These are phyloP conservation scores for Oostethus manadensis DNA, from an alignment of 2,113 vertebrate genomes.

Conservation along the genomic window DNA sequence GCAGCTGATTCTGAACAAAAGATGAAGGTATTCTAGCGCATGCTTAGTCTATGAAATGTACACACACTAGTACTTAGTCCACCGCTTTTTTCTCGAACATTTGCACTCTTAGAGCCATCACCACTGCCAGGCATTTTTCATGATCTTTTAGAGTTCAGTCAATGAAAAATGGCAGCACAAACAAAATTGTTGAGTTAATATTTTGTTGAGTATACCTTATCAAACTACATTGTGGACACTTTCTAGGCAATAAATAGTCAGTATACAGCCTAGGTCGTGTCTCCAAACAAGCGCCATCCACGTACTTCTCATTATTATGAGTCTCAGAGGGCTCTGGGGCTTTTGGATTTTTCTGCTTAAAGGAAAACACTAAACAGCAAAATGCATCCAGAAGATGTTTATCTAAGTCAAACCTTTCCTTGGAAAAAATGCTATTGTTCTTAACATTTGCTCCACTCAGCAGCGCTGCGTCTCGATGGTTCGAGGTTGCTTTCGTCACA, in stretches of 20 bases:
- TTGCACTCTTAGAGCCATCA: too few relatives aligned
- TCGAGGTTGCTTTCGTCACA: constrained; percentile 8
- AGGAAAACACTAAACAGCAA: constrained; percentile 10
- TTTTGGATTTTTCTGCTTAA: neutral
- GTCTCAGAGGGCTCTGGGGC: neutral
- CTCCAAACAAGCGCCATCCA: neutral
- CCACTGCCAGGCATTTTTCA: too few relatives aligned
- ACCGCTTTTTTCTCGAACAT: too few relatives aligned
- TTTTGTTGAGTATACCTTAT: neutral
- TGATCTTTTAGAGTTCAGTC: too few relatives aligned
- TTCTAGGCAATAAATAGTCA: neutral
- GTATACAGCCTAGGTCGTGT: neutral
- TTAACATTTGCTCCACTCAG: constrained; percentile 10
- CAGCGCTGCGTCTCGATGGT: constrained; percentile 6
- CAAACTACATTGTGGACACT: neutral
- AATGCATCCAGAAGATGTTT: constrained; percentile 1
- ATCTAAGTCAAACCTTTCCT: neutral
- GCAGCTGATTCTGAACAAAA: too few relatives aligned
- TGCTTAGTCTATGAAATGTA: too few relatives aligned
- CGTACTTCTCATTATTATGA: neutral
- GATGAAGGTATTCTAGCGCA: too few relatives aligned
- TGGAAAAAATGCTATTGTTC: constrained; percentile 17
- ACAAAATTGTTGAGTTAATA: too few relatives aligned
- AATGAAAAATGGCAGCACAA: too few relatives aligned
- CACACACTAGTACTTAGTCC: too few relatives aligned